phyloP scores from a whole-genome alignment of 2,888 invertebrate species.

The Archaeoteleia sp. region DNA sequence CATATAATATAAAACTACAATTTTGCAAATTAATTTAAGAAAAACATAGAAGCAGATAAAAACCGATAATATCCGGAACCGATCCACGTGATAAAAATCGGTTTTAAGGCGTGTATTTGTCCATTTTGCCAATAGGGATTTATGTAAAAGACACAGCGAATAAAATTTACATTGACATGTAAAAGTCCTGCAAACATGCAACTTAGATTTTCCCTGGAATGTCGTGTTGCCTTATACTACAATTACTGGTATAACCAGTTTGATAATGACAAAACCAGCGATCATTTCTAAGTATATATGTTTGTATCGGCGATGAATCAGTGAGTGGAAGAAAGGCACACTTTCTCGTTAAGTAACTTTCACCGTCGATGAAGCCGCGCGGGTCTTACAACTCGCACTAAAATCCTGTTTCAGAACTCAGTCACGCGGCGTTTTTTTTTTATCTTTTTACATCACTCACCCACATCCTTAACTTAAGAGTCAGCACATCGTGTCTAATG shows the following conservation, averaged over 20 bases:
- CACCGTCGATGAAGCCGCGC: conserved; percentile 72
- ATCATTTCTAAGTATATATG: conserved; percentile 54
- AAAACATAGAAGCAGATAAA: too few species aligned
- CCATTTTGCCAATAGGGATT: too few species aligned
- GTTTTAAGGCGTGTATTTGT: too few species aligned
- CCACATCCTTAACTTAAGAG: conserved; percentile 25
- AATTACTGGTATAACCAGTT: conserved; percentile 46
- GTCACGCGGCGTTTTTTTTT: conserved; percentile 18
- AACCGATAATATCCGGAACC: too few species aligned
- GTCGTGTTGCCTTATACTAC: conserved; percentile 19
- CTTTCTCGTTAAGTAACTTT: conserved; percentile 74
- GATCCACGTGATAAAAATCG: too few species aligned
- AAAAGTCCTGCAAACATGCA: conserved; percentile 31
- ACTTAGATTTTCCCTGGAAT: conserved; percentile 33
- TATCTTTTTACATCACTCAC: conserved; percentile 37
- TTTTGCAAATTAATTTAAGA: too few species aligned
- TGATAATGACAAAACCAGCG: conserved; percentile 51
- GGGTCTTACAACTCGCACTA: conserved; percentile 59
- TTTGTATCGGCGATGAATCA: conserved; percentile 69
- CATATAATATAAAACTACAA: too few species aligned
- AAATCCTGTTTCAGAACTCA: conserved; percentile 58
- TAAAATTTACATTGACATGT: conserved; percentile 34
- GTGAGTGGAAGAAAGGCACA: conserved; percentile 72
- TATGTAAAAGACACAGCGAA: too few species aligned
- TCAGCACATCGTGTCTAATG: too few species aligned